Evolutionary conservation across 2,888 invertebrate genomes (phyloP), one percentile per base, ranked within the genome.

Genomic region (Malthinus flaveolus): DNA sequence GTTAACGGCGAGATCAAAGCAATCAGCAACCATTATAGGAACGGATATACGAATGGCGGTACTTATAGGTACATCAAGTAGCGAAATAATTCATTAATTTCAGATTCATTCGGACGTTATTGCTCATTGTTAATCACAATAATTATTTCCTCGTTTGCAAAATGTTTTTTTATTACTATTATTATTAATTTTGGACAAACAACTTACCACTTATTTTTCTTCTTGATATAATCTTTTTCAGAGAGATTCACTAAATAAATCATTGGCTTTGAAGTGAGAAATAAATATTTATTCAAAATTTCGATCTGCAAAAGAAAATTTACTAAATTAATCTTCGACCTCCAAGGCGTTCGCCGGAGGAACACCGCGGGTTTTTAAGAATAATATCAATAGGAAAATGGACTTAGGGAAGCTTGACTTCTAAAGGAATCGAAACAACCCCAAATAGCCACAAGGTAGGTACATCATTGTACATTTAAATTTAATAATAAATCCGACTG

Each of bases 181-280:
- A 39, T 35, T 49, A 45, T 54, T 35, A 49, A 36, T 39, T 33
- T 49, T 32, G 23, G 23, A 13, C 54, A 23, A 34, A 39, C 32
- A 49, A 80, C 85, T 80, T 81, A 91, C 97, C 97, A 97, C 82
- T 97, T 98, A 76, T 97, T 98, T 82, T 97, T 98, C 84, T 97
- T 98, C 71, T 96, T 88, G 71, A 95, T 95, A 79, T 95, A 99
- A 80, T 99, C 99, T 79, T 95, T 97, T 79, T 98, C 97, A 0
- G 97, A 92, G 62, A 99, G 83, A 80, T 99, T 99, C 7, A 99
- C 90, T 67, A 99, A 84, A 78, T 99, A 99, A 67, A 99, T 89
- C 56, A 94, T 92, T 0, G 99, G 99, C 79, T 99, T 99, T 0
- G 97, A 91, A 8, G 99, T 99, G 64, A 99, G 82, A 76, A 99